These are phyloP conservation scores for Cerastis rubricosa DNA, from an alignment of 2,888 invertebrate genomes.

Conservation along the genomic window DNA sequence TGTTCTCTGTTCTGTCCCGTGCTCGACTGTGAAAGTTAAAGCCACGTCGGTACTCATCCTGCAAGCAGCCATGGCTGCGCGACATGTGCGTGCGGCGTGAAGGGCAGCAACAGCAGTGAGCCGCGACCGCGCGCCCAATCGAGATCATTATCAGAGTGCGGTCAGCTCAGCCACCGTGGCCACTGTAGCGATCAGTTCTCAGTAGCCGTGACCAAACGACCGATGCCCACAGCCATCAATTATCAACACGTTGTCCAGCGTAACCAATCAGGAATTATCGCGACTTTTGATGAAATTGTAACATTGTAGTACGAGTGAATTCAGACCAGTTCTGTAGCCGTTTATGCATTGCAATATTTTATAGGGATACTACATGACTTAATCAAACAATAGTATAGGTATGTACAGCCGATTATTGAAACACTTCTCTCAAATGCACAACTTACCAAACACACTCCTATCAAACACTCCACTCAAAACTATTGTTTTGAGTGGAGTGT, in stretches of 20 bases:
- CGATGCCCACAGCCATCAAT: constrained; percentile 10
- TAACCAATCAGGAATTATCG: not conserved
- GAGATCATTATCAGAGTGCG: constrained; percentile 51
- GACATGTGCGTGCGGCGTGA: not conserved
- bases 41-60: not conserved
- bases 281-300: constrained; percentile 4
- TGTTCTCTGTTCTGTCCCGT: too few species aligned
- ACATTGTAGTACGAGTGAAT: not conserved
- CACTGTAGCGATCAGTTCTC: constrained; percentile 26
- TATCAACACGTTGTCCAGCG: constrained; percentile 13
- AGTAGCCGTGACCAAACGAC: constrained; percentile 41
- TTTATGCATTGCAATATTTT: not conserved
- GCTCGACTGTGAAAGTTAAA: not conserved
- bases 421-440: constrained; percentile 6
- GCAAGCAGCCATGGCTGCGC: not conserved
- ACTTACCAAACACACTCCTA: too few species aligned
- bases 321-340: not conserved
- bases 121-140: constrained; percentile 34
- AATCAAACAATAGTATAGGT: not conserved
- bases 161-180: not conserved
- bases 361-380: not conserved
- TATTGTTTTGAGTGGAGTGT: constrained; percentile 33
- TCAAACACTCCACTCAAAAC: too few species aligned
- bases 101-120: constrained; percentile 30
- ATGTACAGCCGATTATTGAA: not conserved